These are phyloP conservation scores for Speoplatyrhinus poulsoni DNA, from an alignment of 2,113 vertebrate genomes.

Conservation along the genomic window DNA sequence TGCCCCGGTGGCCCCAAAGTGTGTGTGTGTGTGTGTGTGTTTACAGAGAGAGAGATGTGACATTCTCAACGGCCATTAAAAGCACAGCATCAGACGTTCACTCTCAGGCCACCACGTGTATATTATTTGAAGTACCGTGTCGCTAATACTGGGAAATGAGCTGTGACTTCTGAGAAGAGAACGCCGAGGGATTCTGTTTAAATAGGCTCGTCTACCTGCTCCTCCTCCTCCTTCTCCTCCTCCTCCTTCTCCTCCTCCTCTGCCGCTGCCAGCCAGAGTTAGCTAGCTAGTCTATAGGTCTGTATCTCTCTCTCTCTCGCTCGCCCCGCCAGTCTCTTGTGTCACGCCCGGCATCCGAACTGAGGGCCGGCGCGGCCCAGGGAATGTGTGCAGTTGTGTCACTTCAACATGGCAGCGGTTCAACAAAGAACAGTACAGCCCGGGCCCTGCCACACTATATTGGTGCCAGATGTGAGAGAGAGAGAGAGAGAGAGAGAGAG, in stretches of 20 bases:
- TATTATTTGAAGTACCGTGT: conserved; percentile 31
- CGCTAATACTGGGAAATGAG: conserved; percentile 58
- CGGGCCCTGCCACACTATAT: too few species aligned
- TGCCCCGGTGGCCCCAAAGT: conserved; percentile 13
- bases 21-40: conserved; percentile 10
- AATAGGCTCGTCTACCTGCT: neutral
- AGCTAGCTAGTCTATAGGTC: conserved; percentile 14
- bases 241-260: too few species aligned
- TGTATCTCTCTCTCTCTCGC: conserved; percentile 1
- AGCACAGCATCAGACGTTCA: conserved; percentile 44
- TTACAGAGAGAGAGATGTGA: conserved; percentile 40
- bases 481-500: neutral
- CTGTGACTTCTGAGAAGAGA: conserved; percentile 6
- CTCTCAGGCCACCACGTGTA: conserved; percentile 34
- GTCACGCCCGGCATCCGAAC: neutral
- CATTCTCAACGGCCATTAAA: conserved; percentile 36
- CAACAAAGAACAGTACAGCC: too few species aligned
- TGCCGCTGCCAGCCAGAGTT: conserved; percentile 14
- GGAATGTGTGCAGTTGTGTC: conserved; percentile 15
- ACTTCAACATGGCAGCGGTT: too few species aligned
- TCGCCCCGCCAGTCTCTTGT: neutral
- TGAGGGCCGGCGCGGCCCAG: neutral
- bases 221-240: neutral
- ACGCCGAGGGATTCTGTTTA: neutral
- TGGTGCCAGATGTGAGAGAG: neutral